Evolutionary conservation across 2,797 vertebrate species (phyloP), one percentile per base, ranked within the genome.

Genomic region (Anguilla anguilla): DNA sequence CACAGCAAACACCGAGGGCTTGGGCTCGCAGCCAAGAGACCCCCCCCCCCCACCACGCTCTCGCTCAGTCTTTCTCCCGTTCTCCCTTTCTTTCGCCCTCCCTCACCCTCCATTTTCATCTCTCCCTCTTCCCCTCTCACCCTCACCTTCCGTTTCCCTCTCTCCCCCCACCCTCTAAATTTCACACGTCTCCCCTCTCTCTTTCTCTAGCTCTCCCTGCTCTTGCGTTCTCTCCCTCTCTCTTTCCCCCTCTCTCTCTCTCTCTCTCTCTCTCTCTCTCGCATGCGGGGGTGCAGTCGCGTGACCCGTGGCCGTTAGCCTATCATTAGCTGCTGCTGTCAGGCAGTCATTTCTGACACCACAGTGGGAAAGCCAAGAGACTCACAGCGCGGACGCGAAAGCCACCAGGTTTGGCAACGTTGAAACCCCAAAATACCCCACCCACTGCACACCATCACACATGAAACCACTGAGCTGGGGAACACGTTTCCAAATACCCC

Each of bases 301-400:
- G 31, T 59, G 67, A 77, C 67, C 81, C 31, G 25, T 7, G 53
- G 53, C 87, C 7, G 81, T 61, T 31, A 88, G 69, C 25, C 87
- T 4, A 22, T 88, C 91, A 90, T 90, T 81, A 87, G 90, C 85
- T 82, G 86, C 82, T 87, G 86, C 74, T 84, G 88, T 89, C 88
- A 84, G 57, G 25, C 79, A 82, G 90, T 89, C 89, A 90, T 86
- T 89, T 86, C 87, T 87, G 84, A 72, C 85, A 79, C 88, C 85
- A 86, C 81, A 17, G 28, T 28, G 51, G 6, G 15, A 9, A 43
- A 67, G 28, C 85, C 31, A 1, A n/a, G 11, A 88, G 85, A 74
- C 77, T 83, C 87, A 83, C 49, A 28, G 85, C 49, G 83, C 88
- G 85, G 5, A 11, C 28, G 35, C 13, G 1, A 22, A 17, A 43